phyloP scores from a whole-genome alignment of 1,140 invertebrate species.

The Drosophila elegans region DNA sequence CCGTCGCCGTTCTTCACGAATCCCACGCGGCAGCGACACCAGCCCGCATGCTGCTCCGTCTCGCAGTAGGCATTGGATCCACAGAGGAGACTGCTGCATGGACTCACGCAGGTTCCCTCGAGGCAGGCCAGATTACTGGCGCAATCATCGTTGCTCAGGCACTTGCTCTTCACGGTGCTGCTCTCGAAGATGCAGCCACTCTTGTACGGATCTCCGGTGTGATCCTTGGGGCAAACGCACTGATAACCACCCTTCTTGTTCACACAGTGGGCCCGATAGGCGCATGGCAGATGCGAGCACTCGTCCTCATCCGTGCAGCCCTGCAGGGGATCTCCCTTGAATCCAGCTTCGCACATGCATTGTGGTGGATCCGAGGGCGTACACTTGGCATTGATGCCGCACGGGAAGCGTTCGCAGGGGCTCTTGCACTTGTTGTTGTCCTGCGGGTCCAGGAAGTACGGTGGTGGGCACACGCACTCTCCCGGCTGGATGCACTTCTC shows the following conservation, averaged over 20 bases:
- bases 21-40: slow-evolving; percentile 94
- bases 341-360: slow-evolving; percentile 94
- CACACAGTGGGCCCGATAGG: slow-evolving; percentile 93
- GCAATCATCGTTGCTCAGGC: slow-evolving; percentile 90
- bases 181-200: slow-evolving; percentile 88
- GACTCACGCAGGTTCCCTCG: slow-evolving; percentile 91
- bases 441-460: slow-evolving; percentile 92
- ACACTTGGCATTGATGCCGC: slow-evolving; percentile 96
- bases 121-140: slow-evolving; percentile 91
- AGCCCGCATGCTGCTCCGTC: slow-evolving; percentile 94
- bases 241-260: slow-evolving; percentile 94
- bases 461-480: slow-evolving; percentile 94
- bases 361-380: slow-evolving; percentile 94
- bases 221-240: slow-evolving; percentile 93
- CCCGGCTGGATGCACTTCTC: slow-evolving; percentile 96
- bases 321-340: slow-evolving; percentile 92
- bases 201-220: slow-evolving; percentile 93
- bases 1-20: slow-evolving; percentile 91
- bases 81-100: slow-evolving; percentile 91
- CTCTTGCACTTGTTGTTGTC: slow-evolving; percentile 95
- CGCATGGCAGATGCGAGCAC: slow-evolving; percentile 90
- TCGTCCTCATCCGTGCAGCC: slow-evolving; percentile 95
- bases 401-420: slow-evolving; percentile 94
- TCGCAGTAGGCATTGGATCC: slow-evolving; percentile 94
- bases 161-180: slow-evolving; percentile 87